phyloP scores from a whole-genome alignment of 1,140 invertebrate species.

The Ceratosolen fusciceps region DNA sequence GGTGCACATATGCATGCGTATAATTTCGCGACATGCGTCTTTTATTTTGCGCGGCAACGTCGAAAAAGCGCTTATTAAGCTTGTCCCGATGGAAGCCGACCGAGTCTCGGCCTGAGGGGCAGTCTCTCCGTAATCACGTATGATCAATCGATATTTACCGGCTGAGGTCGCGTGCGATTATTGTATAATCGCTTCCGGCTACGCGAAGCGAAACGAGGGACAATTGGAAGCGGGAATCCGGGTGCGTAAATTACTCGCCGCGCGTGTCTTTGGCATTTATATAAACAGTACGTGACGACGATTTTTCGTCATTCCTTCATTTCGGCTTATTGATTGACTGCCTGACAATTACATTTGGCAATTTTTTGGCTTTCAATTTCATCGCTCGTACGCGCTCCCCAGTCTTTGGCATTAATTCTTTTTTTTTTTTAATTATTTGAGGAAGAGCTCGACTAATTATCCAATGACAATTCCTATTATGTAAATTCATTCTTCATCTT shows the following conservation, averaged over 20 bases:
- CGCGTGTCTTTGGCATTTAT: background rate
- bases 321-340: too few species aligned
- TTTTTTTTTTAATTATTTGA: too few species aligned
- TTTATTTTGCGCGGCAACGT: conserved; percentile 48
- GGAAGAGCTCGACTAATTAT: too few species aligned
- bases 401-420: too few species aligned
- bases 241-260: background rate
- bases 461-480: too few species aligned
- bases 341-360: too few species aligned
- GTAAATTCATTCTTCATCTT: too few species aligned
- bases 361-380: too few species aligned
- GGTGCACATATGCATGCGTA: background rate
- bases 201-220: background rate
- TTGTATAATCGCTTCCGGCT: background rate
- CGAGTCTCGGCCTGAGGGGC: conserved; percentile 59
- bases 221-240: too few species aligned
- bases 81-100: conserved; percentile 45
- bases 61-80: conserved; percentile 53
- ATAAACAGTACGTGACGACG: background rate
- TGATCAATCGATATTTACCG: conserved; percentile 57
- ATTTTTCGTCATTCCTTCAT: too few species aligned
- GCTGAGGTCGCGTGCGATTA: conserved; percentile 26
- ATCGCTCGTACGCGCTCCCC: too few species aligned
- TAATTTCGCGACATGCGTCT: conserved; percentile 49
- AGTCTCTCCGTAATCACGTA: conserved; percentile 57